Percentiles rank a stretch among this genome's conserved stretches.
Evolutionary conservation across 2,888 invertebrate species (phyloP).

Genomic region (Caenorhabditis parvicauda): DNA sequence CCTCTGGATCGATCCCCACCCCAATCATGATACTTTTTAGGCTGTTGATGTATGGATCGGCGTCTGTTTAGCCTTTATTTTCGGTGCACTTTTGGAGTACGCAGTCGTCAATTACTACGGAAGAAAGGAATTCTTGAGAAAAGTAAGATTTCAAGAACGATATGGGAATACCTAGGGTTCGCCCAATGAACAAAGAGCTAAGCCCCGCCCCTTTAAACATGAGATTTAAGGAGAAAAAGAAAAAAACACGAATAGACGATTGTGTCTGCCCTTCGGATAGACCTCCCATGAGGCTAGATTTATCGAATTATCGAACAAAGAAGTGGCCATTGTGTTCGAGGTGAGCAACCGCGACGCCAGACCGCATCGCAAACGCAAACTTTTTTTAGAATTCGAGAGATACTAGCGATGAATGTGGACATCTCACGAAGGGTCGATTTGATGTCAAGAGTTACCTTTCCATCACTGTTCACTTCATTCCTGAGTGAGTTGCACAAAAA

Average conservation of each 20-base stretch:
- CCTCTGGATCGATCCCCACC: too few species aligned
- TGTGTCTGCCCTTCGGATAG: constrained; percentile 58
- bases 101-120: constrained; percentile 80
- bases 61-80: constrained; percentile 85
- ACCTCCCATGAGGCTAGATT: constrained; percentile 46
- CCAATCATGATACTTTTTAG: constrained; percentile 66
- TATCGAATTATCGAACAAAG: constrained; percentile 40
- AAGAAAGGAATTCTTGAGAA: constrained; percentile 73
- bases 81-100: constrained; percentile 93
- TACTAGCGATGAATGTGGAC: constrained; percentile 31
- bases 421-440: constrained; percentile 58
- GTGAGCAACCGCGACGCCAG: not conserved
- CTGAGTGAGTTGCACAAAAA: constrained; percentile 38
- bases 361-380: not conserved
- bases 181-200: too few species aligned
- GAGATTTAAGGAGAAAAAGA: constrained; percentile 50
- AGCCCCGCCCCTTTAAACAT: too few species aligned
- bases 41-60: constrained; percentile 67
- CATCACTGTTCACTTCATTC: constrained; percentile 43
- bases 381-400: constrained; percentile 5
- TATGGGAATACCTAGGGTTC: too few species aligned
- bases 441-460: constrained; percentile 52
- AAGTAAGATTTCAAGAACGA: constrained; percentile 14
- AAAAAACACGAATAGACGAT: constrained; percentile 51
- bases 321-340: constrained; percentile 17